Evolutionary conservation across 2,888 invertebrate genomes (phyloP), one percentile per base, ranked within the genome.

Genomic region (Apoda limacodes): DNA sequence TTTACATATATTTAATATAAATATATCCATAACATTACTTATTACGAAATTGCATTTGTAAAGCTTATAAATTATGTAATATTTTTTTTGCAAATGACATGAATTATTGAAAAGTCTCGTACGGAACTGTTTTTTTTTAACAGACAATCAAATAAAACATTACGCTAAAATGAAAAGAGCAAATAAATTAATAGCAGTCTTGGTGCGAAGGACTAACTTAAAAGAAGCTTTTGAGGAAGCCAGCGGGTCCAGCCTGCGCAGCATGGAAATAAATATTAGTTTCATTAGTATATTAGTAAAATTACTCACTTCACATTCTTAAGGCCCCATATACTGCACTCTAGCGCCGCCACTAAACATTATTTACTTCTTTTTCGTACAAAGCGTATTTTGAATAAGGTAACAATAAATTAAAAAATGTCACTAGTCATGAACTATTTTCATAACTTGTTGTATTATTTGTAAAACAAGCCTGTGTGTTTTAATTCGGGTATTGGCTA

Each of bases 201-300:
- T 78, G 74, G 69, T 74, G 76, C 69, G 67, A 65, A 71, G 69
- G 63, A 64, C 57, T 70, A 74, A 74, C 67, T 91, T 93, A 93
- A 88, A 93, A 93, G 86, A 93, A 92, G 88, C 93, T 93, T 87
- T 93, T 93, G 81, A 93, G 88, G 88, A 93, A 93, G 83, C 92
- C 92, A 82, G 93, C 92, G 72, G 93, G 92, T 80, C 93, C 93
- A 83, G 93, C 92, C 93, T 93, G 64, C 55, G 40, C 45, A 45
- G 50, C 69, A 70, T 56, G 70, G 55, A 70, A 60, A 48, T 39
- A 39, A 37, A 34, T 3, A 36, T 42, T 44, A 45, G 32, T 39
- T 17, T 31, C 45, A 11, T 17, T 22, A 21, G 25, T 25, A 27
- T 30, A 45, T 57, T 55, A 55, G 48, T 53, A 36, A 22, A 40